Evolutionary conservation across 2,888 invertebrate species (phyloP), one percentile per base, ranked within the genome.

Genomic region (Polymixis flavicincta): DNA sequence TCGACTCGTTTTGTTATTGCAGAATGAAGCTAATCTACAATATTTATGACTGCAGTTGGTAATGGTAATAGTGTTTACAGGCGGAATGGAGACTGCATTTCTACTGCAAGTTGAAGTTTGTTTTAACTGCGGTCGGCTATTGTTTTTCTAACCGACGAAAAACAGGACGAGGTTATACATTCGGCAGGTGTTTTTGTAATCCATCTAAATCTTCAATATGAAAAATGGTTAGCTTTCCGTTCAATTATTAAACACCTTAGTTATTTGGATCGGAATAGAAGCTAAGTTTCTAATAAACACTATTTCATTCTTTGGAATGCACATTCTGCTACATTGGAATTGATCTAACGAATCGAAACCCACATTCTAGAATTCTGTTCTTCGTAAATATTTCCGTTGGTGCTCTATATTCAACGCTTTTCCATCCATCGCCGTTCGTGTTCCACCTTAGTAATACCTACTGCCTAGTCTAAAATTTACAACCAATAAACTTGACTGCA

Each of bases 21-120:
- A 54, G 37, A 80, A 75, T 82, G 54, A 65, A 71, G 57, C 17
- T 83, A 63, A 81, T 81, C 65, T 73, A 59, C 52, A 48, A 61
- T 78, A 66, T 83, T 83, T 78, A 73, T 69, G 52, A n/a, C 55
- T 78, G 61, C 73, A 69, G 57, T 28, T 67, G 17, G 32, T 45
- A 63, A 68, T 45, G 32, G 32, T 60, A 48, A 25, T 9, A 5
- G n/a, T 60, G 25, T 50, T 48, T 64, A n/a, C 32, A 13, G n/a
- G 70, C n/a, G 19, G 4, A 70, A 55, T 50, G 14, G 32, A 32
- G 17, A 25, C 37, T 64, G 45, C 3, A n/a, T 28, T 57, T 48
- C 55, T 28, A n/a, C 13, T 42, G 28, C 19, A 42, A 25, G 4
- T 28, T 14, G 25, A 64, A 50, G 14, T 9, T 66, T 19, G 17